Evolutionary conservation across 2,113 vertebrate genomes (phyloP).

Genomic region (Conger conger): DNA sequence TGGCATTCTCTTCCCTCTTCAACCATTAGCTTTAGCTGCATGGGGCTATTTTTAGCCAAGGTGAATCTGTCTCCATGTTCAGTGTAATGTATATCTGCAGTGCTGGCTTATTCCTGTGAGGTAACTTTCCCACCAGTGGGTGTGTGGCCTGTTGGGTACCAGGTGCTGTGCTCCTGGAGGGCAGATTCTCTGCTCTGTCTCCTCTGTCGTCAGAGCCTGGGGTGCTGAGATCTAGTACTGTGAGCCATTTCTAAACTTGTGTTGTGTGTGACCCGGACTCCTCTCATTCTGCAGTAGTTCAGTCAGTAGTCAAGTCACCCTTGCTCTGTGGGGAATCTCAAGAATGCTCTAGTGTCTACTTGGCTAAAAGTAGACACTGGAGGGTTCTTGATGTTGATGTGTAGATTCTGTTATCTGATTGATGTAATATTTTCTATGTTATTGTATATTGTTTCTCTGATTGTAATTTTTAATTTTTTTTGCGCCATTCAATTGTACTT

Average conservation of each 20-base stretch:
- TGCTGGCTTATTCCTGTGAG: not conserved
- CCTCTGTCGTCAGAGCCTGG: not conserved
- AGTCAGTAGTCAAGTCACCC: not conserved
- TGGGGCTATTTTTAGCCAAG: constrained; percentile 6
- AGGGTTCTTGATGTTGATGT: too few relatives aligned
- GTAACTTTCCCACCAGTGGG: not conserved
- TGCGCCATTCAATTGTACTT: too few relatives aligned
- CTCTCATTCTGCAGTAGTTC: not conserved
- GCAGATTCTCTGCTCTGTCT: not conserved
- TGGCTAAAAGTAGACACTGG: not conserved
- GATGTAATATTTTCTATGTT: too few relatives aligned
- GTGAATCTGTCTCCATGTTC: not conserved
- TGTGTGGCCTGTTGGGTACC: not conserved
- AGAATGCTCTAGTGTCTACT: not conserved
- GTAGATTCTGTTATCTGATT: too few relatives aligned
- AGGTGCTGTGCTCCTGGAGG: not conserved
- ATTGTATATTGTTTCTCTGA: too few relatives aligned
- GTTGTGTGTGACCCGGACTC: too few relatives aligned
- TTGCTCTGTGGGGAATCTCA: not conserved
- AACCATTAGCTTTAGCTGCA: not conserved
- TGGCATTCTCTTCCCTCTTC: not conserved
- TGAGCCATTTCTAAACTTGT: not conserved
- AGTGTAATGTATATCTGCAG: not conserved
- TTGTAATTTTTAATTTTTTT: too few relatives aligned
- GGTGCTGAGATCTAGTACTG: too few relatives aligned